phyloP scores from a whole-genome alignment of 1,140 invertebrate genomes.

The Drosophila tsacasi region DNA sequence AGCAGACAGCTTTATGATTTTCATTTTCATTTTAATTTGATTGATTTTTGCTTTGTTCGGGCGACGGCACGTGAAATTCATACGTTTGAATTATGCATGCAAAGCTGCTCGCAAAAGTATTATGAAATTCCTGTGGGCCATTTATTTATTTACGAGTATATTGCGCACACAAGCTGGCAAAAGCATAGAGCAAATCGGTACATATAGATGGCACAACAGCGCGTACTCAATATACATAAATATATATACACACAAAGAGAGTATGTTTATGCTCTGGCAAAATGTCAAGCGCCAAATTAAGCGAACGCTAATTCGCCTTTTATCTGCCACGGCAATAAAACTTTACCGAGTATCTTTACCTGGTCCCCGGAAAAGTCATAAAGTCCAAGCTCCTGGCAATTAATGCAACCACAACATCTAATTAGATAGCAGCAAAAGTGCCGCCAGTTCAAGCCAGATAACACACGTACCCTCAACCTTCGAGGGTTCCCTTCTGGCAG shows the following conservation, averaged over 20 bases:
- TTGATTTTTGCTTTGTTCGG: constrained; percentile 73
- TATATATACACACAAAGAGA: background rate
- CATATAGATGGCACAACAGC: constrained; percentile 10
- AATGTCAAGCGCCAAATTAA: constrained; percentile 56
- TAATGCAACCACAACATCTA: constrained; percentile 76
- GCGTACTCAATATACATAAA: constrained; percentile 3
- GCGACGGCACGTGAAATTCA: constrained; percentile 57
- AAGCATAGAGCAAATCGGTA: constrained; percentile 9
- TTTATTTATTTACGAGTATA: constrained; percentile 64
- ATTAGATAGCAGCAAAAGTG: constrained; percentile 72
- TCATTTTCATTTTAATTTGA: constrained; percentile 75
- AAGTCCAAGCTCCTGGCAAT: constrained; percentile 68
- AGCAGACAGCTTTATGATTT: constrained; percentile 52
- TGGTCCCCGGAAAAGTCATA: constrained; percentile 66
- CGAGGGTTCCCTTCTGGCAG: background rate
- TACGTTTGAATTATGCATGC: constrained; percentile 65
- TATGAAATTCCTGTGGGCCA: constrained; percentile 61
- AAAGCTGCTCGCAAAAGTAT: constrained; percentile 63
- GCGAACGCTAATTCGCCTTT: constrained; percentile 68
- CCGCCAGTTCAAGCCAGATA: constrained; percentile 61
- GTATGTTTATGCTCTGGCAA: constrained; percentile 1
- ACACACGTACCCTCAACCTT: constrained; percentile 49
- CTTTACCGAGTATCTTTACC: constrained; percentile 28
- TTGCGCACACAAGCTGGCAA: constrained; percentile 12
- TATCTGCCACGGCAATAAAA: constrained; percentile 62